phyloP scores from a whole-genome alignment of 2,113 vertebrate species.

The Sinocyclocheilus maitianheensis region DNA sequence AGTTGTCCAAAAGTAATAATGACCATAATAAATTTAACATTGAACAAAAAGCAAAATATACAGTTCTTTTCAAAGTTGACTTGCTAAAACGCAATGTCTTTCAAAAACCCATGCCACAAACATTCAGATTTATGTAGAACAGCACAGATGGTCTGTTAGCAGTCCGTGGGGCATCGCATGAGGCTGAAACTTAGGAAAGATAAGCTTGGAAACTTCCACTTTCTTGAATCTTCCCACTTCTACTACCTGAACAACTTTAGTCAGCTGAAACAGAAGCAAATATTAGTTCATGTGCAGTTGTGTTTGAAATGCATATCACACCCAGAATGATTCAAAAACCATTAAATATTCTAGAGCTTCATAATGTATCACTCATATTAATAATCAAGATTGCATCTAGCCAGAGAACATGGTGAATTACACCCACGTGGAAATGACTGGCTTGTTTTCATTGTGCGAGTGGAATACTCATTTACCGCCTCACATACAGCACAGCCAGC shows the following conservation, averaged over 20 bases:
- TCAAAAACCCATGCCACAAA: not conserved
- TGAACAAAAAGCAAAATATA: not conserved
- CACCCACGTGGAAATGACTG: not conserved
- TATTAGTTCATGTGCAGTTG: not conserved
- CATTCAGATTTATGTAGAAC: not conserved
- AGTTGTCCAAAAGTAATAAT: not conserved
- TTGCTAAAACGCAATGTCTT: not conserved
- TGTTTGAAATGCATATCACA: not conserved
- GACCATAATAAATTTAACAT: not conserved
- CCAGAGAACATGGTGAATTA: not conserved
- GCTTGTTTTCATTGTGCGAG: too few species aligned
- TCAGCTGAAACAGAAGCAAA: not conserved
- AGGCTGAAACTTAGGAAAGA: not conserved
- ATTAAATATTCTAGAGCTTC: not conserved
- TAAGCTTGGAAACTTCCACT: not conserved
- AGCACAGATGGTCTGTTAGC: not conserved
- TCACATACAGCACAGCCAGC: not conserved
- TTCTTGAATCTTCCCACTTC: not conserved
- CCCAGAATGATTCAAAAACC: not conserved
- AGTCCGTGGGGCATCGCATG: not conserved
- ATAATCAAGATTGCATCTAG: not conserved
- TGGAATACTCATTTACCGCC: not conserved
- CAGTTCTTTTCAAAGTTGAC: not conserved
- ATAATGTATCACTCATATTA: slow-evolving; percentile 75
- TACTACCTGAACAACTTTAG: not conserved